Percentiles rank a stretch among this genome's conserved stretches.
phyloP scores from a whole-genome alignment of 2,797 vertebrate species.

The Taenioides sp. region DNA sequence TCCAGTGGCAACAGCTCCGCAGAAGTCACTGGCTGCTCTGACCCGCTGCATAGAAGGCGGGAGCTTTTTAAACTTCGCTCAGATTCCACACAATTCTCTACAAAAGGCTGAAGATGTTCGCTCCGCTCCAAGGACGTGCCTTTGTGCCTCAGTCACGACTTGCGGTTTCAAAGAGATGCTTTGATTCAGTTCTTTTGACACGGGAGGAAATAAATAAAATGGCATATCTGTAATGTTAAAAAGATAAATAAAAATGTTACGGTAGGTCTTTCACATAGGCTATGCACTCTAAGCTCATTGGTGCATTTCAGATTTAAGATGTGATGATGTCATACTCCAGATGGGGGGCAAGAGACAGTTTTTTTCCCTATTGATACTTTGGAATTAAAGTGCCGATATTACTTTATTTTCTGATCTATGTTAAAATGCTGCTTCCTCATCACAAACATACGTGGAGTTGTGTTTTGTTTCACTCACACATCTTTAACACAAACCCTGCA shows the following conservation, averaged over 20 bases:
- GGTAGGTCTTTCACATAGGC: background rate
- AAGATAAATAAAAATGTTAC: background rate
- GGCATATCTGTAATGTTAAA: background rate
- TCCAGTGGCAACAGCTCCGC: background rate
- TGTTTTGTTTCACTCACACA: too few species aligned
- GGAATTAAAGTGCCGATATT: too few species aligned
- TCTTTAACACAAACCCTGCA: too few species aligned
- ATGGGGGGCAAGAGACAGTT: too few species aligned
- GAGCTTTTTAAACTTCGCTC: background rate
- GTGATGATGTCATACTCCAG: too few species aligned
- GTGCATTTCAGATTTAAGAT: too few species aligned
- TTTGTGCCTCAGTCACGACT: conserved; percentile 4
- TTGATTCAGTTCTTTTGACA: background rate
- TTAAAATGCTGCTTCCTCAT: too few species aligned
- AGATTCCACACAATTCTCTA: background rate
- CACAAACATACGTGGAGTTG: too few species aligned
- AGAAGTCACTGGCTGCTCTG: background rate
- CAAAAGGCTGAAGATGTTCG: background rate
- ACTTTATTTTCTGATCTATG: too few species aligned
- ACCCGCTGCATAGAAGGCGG: background rate
- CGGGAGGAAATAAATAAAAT: background rate
- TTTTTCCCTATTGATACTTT: too few species aligned
- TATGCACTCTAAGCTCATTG: background rate
- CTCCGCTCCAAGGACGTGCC: background rate
- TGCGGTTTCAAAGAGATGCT: background rate